A percentile compares a stretch with the other conserved stretches of the same genome.
These are phyloP conservation scores for Cordilura impudica DNA, from an alignment of 2,888 invertebrate genomes.

Conservation along the genomic window DNA sequence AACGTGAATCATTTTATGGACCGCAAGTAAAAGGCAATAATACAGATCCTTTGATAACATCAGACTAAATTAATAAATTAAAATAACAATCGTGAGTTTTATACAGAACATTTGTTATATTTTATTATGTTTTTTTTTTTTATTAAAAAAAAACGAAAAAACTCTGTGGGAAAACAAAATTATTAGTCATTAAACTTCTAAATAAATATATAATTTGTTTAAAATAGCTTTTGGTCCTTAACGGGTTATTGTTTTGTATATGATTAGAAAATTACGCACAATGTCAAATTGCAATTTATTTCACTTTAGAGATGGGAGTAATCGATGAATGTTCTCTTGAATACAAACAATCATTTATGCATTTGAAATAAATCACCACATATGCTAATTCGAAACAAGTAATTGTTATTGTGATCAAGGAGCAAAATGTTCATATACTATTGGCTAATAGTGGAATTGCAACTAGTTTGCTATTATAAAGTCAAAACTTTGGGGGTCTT, in stretches of 20 bases:
- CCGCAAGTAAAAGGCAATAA: background rate
- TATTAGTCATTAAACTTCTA: too few species aligned
- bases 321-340: slow-evolving; percentile 10
- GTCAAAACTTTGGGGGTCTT: slow-evolving; percentile 51
- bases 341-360: slow-evolving; percentile 34
- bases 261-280: slow-evolving; percentile 42
- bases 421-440: background rate
- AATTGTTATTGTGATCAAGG: slow-evolving; percentile 34
- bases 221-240: background rate
- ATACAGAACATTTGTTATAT: too few species aligned
- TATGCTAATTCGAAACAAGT: slow-evolving; percentile 23
- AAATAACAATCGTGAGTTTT: background rate
- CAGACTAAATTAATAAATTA: background rate
- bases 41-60: background rate
- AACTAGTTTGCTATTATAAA: slow-evolving; percentile 26
- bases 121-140: too few species aligned
- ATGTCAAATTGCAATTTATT: slow-evolving; percentile 46
- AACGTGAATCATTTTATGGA: background rate
- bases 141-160: too few species aligned
- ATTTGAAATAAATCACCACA: slow-evolving; percentile 33
- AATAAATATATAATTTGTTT: background rate
- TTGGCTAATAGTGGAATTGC: too few species aligned
- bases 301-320: background rate
- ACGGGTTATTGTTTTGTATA: slow-evolving; percentile 22
- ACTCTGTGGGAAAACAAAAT: too few species aligned